Evolutionary conservation across 1,140 invertebrate genomes (phyloP).

Genomic region (Lepidurus couesii): DNA sequence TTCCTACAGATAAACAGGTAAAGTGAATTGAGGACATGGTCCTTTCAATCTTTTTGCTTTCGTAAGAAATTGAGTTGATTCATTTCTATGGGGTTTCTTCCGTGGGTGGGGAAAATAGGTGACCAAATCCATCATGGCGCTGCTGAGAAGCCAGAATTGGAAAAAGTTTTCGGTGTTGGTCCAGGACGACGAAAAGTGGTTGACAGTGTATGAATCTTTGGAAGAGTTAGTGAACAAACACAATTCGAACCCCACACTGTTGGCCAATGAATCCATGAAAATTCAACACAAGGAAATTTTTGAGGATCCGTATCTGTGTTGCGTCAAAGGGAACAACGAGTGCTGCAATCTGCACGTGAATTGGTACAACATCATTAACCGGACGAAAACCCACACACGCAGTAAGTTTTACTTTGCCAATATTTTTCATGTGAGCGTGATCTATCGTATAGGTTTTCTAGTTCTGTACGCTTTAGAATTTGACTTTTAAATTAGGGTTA

Average conservation of each 20-base stretch:
- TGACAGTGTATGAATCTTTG: slow-evolving; percentile 68
- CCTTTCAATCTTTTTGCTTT: neutral
- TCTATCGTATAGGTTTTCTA: neutral
- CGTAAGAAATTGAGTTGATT: neutral
- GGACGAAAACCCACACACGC: slow-evolving; percentile 80
- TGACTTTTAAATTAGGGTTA: too few relatives aligned
- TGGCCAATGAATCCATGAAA: slow-evolving; percentile 38
- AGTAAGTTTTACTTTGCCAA: slow-evolving; percentile 55
- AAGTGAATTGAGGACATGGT: slow-evolving; percentile 33
- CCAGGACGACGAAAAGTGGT: slow-evolving; percentile 62
- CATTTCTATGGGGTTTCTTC: neutral
- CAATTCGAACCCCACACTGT: slow-evolving; percentile 65
- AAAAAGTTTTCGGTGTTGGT: slow-evolving; percentile 88
- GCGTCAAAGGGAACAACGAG: slow-evolving; percentile 61
- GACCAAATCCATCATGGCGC: slow-evolving; percentile 84
- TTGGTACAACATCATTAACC: slow-evolving; percentile 79
- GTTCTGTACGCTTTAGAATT: neutral
- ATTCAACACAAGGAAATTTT: slow-evolving; percentile 45
- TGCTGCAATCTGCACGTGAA: slow-evolving; percentile 58
- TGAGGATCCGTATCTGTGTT: slow-evolving; percentile 65
- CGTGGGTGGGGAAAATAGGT: slow-evolving; percentile 54
- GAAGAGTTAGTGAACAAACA: slow-evolving; percentile 60
- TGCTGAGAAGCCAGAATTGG: slow-evolving; percentile 87
- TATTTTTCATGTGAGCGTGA: neutral
- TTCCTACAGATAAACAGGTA: slow-evolving; percentile 86